These are phyloP conservation scores for Phymorhynchus buccinoides DNA, from an alignment of 1,140 invertebrate species.

Conservation along the genomic window DNA sequence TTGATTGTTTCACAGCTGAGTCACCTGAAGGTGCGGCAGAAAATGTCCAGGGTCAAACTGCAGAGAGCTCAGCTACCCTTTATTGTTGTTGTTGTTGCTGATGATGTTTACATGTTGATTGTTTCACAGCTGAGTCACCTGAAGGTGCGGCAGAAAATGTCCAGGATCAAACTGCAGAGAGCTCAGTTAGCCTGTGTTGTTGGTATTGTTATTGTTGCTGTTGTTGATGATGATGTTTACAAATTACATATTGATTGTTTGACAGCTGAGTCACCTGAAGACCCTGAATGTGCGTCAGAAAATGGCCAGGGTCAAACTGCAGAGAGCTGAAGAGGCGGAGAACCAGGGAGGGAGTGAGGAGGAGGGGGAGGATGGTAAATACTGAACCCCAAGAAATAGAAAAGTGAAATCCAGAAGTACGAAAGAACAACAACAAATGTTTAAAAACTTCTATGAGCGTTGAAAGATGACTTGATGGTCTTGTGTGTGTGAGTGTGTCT, in stretches of 20 bases:
- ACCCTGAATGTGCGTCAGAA: constrained; percentile 67
- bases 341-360: background rate
- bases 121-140: constrained; percentile 64
- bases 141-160: constrained; percentile 62
- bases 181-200: constrained; percentile 30
- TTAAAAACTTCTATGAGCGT: too few species aligned
- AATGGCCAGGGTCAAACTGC: constrained; percentile 54
- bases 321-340: constrained; percentile 39
- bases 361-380: too few species aligned
- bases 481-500: too few species aligned
- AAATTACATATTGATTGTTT: too few species aligned
- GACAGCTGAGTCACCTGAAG: constrained; percentile 68
- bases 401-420: too few species aligned
- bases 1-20: constrained; percentile 61
- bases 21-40: constrained; percentile 67
- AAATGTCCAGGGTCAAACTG: constrained; percentile 54
- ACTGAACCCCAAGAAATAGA: too few species aligned
- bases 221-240: too few species aligned
- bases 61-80: constrained; percentile 14
- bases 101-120: too few species aligned
- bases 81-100: background rate
- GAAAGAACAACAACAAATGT: too few species aligned
- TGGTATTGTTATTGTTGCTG: too few species aligned
- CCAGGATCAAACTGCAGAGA: constrained; percentile 53
- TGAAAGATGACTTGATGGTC: too few species aligned